Conservation (phyloP, 2,888 invertebrate species). For the Calameuta idolon region DNA sequence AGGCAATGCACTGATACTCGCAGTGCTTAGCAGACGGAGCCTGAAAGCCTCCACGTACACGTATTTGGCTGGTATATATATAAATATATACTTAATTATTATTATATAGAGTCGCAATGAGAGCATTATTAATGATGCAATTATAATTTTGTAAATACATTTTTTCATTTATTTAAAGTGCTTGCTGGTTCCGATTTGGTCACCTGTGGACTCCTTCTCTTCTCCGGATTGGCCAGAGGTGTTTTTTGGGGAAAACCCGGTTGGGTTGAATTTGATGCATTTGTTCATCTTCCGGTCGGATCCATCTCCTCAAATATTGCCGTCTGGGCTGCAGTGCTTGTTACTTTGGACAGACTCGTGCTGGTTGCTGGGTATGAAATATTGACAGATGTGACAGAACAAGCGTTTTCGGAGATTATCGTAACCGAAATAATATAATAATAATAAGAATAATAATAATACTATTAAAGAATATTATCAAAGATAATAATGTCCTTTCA, state of each 20-base stretch:
- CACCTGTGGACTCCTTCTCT: conserved; percentile 51
- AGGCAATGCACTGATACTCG: conserved; percentile 55
- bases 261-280: conserved; percentile 56
- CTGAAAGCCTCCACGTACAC: conserved; percentile 58
- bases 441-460: background rate
- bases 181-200: conserved; percentile 57
- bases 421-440: background rate
- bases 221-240: conserved; percentile 55
- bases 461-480: background rate
- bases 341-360: conserved; percentile 48
- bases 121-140: background rate
- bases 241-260: conserved; percentile 49
- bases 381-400: background rate
- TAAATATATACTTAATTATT: background rate
- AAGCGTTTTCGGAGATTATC: background rate
- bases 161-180: conserved; percentile 31
- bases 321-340: conserved; percentile 55
- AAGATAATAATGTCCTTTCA: background rate
- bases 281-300: conserved; percentile 57
- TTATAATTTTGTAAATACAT: background rate
- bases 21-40: conserved; percentile 51
- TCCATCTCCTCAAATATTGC: conserved; percentile 54
- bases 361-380: conserved; percentile 35
- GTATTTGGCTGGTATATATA: conserved; percentile 56
- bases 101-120: background rate